Conservation (phyloP, 2,888 invertebrate genomes). For the Amblyjoppa proteus region DNA sequence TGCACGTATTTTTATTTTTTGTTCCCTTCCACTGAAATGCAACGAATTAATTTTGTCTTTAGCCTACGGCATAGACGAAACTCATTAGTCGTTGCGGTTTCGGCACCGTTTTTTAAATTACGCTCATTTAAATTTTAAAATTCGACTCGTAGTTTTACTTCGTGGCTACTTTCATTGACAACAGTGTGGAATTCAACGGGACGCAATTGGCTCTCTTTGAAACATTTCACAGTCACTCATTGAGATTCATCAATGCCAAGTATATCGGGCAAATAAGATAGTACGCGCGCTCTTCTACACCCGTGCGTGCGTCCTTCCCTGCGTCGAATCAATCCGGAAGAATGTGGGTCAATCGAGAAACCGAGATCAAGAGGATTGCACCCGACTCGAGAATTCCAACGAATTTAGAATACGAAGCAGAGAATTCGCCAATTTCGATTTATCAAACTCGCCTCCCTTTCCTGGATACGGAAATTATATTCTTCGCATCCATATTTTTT, state of each 20-base stretch:
- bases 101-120: background rate
- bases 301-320: constrained; percentile 34
- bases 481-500: too few relatives aligned
- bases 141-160: background rate
- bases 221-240: constrained; percentile 60
- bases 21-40: background rate
- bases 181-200: background rate
- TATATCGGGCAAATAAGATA: constrained; percentile 50
- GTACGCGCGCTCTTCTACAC: background rate
- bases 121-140: background rate
- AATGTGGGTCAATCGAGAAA: constrained; percentile 66
- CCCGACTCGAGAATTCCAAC: constrained; percentile 58
- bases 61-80: background rate
- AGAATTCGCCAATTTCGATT: background rate
- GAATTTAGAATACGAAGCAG: constrained; percentile 29
- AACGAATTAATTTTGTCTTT: background rate
- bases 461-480: background rate
- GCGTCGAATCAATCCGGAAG: constrained; percentile 61
- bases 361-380: constrained; percentile 60
- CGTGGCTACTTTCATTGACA: background rate
- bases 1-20: background rate
- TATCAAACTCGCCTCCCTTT: background rate
- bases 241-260: constrained; percentile 59
- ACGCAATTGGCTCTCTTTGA: constrained; percentile 47
- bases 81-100: background rate